Evolutionary conservation across 2,888 invertebrate species (phyloP).

Genomic region (Anaspis maculata): DNA sequence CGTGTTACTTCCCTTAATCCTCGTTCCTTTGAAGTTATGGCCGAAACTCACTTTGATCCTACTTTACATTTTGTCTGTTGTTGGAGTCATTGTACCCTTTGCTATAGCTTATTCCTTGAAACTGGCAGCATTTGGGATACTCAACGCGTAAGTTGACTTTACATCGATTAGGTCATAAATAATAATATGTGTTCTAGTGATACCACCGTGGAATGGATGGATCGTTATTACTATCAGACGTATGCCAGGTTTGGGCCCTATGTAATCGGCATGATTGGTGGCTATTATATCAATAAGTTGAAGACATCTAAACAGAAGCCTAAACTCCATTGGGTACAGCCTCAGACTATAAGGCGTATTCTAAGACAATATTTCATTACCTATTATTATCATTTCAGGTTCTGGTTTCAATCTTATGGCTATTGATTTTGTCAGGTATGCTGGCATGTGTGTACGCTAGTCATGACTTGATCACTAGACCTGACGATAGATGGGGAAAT

Average conservation of each 20-base stretch:
- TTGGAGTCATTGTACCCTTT: conserved; percentile 1
- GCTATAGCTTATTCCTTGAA: neutral
- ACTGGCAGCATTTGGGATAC: conserved; percentile 2
- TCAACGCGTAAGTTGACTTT: conserved; percentile 6
- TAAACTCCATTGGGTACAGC: too few species aligned
- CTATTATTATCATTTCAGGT: conserved; percentile 3
- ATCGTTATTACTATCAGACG: conserved; percentile 8
- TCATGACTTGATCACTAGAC: neutral
- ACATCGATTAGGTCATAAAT: too few species aligned
- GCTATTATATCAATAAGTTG: conserved; percentile 8
- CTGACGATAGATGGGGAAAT: conserved; percentile 3
- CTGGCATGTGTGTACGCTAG: neutral
- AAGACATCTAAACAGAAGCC: too few species aligned
- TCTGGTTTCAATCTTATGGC: too few species aligned
- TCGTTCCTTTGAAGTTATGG: too few species aligned
- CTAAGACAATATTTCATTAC: neutral
- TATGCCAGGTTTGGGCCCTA: conserved; percentile 9
- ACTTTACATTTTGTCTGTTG: conserved; percentile 4
- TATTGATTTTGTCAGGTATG: neutral
- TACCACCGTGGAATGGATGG: conserved; percentile 5
- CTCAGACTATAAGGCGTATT: neutral
- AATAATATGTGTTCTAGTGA: conserved; percentile 4
- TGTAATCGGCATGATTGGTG: conserved; percentile 10
- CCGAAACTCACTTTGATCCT: too few species aligned
- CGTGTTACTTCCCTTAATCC: conserved; percentile 6